Evolutionary conservation across 2,888 invertebrate genomes (phyloP).

Genomic region (Agonopterix subpropinquella): DNA sequence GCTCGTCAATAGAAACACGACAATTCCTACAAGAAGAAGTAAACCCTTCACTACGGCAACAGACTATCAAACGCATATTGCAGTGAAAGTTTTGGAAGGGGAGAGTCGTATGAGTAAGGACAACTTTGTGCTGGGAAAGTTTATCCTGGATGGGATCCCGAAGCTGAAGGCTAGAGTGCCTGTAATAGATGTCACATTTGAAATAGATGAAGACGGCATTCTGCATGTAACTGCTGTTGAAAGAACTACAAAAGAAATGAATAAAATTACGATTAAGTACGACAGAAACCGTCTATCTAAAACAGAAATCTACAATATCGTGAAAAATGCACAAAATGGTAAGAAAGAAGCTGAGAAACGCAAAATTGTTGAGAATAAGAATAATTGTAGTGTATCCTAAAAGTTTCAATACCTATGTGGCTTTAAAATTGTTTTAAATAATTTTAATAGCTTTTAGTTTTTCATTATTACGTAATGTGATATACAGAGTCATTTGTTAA

Average conservation of each 20-base stretch:
- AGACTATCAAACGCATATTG: conserved; percentile 94
- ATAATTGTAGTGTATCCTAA: too few species aligned
- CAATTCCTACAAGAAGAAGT: conserved; percentile 87
- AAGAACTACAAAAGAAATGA: background rate
- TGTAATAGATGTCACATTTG: background rate
- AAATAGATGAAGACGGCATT: background rate
- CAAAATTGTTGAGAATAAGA: background rate
- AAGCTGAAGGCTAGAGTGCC: background rate
- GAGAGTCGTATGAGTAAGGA: conserved; percentile 94
- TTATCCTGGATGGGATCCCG: background rate
- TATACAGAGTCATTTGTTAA: too few species aligned
- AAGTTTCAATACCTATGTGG: too few species aligned
- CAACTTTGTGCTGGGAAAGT: conserved; percentile 84
- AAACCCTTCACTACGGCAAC: conserved; percentile 92
- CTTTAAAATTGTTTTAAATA: too few species aligned
- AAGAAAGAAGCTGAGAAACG: background rate
- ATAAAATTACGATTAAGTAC: background rate
- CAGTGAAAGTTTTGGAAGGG: conserved; percentile 89
- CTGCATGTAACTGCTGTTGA: background rate
- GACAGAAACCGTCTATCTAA: background rate
- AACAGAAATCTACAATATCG: background rate
- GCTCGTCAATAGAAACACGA: conserved; percentile 87
- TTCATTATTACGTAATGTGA: too few species aligned
- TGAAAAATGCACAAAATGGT: background rate
- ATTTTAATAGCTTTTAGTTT: too few species aligned